A percentile compares a stretch with the other conserved stretches of the same genome.
These are phyloP conservation scores for Bujurquina vittata DNA, from an alignment of 2,113 vertebrate genomes.

Conservation along the genomic window DNA sequence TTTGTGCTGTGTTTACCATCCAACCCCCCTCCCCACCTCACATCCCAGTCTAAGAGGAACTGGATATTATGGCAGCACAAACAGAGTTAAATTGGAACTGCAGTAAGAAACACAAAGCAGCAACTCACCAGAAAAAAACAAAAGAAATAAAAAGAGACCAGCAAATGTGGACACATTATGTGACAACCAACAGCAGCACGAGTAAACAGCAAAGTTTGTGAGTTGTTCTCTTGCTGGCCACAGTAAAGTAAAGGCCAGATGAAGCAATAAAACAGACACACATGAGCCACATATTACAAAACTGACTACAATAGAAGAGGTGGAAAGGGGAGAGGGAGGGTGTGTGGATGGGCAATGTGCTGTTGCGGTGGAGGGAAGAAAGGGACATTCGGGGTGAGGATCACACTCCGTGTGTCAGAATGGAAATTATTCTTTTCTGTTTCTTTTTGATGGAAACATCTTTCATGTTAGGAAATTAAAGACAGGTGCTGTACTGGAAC, in stretches of 20 bases:
- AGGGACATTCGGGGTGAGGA: slow-evolving; percentile 59
- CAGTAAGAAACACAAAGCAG: slow-evolving; percentile 18
- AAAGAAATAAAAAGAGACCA: slow-evolving; percentile 7
- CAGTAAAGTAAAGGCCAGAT: slow-evolving; percentile 74
- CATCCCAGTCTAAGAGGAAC: slow-evolving; percentile 26
- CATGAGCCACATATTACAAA: slow-evolving; percentile 47
- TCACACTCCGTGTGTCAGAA: slow-evolving; percentile 83
- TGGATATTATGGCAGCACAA: slow-evolving; percentile 31
- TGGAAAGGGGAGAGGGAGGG: not conserved
- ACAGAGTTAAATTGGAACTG: slow-evolving; percentile 9
- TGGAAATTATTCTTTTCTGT: slow-evolving; percentile 88
- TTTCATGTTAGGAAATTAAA: slow-evolving; percentile 99
- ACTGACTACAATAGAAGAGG: slow-evolving; percentile 1
- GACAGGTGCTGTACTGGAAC: slow-evolving; percentile 93
- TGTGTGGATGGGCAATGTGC: not conserved
- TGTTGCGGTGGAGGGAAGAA: slow-evolving; percentile 10
- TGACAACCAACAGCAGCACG: slow-evolving; percentile 22
- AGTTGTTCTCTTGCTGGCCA: slow-evolving; percentile 70
- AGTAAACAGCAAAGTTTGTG: slow-evolving; percentile 61
- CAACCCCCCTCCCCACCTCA: not conserved
- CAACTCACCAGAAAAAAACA: slow-evolving; percentile 35
- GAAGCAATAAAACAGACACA: slow-evolving; percentile 47
- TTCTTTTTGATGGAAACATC: slow-evolving; percentile 92
- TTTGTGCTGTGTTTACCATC: slow-evolving; percentile 58
- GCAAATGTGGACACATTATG: slow-evolving; percentile 16